Conservation (phyloP, 2,113 vertebrate species). For the Phaethornis superciliosus region DNA sequence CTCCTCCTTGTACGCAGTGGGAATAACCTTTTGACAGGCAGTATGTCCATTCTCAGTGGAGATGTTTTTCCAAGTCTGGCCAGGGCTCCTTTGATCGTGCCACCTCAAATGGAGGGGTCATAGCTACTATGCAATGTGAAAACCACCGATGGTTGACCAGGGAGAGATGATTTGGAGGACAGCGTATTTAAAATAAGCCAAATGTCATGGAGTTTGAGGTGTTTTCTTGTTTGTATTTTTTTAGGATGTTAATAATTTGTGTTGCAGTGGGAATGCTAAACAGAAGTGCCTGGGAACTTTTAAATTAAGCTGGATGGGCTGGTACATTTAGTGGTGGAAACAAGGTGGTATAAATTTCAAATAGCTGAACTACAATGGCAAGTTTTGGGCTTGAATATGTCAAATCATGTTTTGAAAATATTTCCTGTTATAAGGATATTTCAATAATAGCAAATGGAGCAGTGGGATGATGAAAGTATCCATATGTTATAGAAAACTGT, state of each 20-base stretch:
- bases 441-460: constrained; percentile 49
- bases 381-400: constrained; percentile 18
- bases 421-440: constrained; percentile 38
- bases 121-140: constrained; percentile 81
- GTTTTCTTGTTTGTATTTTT: neutral
- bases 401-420: constrained; percentile 53
- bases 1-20: constrained; percentile 83
- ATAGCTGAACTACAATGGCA: neutral
- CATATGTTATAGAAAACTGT: constrained; percentile 49
- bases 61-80: constrained; percentile 95
- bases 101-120: constrained; percentile 82
- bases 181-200: constrained; percentile 46
- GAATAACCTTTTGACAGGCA: constrained; percentile 94
- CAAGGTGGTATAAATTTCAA: constrained; percentile 28
- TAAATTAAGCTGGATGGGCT: neutral
- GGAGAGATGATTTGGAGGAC: constrained; percentile 49
- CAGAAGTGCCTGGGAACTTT: neutral
- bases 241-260: neutral
- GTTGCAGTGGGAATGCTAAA: neutral
- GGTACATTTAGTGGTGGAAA: neutral
- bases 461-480: constrained; percentile 44
- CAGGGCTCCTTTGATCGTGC: constrained; percentile 88
- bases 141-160: constrained; percentile 64
- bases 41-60: constrained; percentile 89
- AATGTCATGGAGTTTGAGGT: neutral